A percentile compares a stretch with the other conserved stretches of the same genome.
phyloP scores from a whole-genome alignment of 1,140 invertebrate species.

The Phthorimaea operculella region DNA sequence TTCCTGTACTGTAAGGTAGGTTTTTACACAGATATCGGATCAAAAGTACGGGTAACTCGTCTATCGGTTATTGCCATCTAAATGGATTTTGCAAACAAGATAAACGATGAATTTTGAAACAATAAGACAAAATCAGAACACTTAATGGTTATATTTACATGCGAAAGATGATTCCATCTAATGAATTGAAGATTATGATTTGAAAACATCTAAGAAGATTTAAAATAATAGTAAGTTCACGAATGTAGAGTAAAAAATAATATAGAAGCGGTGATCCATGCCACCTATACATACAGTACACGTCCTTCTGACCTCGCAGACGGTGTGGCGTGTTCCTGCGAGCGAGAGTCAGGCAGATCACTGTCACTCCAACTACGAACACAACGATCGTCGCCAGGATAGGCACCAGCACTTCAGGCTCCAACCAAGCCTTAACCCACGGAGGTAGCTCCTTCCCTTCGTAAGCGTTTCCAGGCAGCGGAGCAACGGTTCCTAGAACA shows the following conservation, averaged over 20 bases:
- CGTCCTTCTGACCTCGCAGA: conserved; percentile 80
- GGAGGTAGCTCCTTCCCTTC: conserved; percentile 72
- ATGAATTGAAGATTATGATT: too few species aligned
- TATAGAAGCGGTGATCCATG: conserved; percentile 59
- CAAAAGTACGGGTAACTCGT: too few species aligned
- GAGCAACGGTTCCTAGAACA: conserved; percentile 80
- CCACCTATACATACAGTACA: conserved; percentile 73
- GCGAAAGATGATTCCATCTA: background rate
- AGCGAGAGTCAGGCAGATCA: conserved; percentile 87
- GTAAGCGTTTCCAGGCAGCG: conserved; percentile 74
- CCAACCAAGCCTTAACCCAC: conserved; percentile 87
- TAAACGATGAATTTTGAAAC: conserved; percentile 12
- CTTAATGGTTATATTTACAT: background rate
- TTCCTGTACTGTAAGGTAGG: too few species aligned
- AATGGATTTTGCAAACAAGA: conserved; percentile 9
- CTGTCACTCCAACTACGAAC: conserved; percentile 87
- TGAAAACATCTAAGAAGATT: too few species aligned
- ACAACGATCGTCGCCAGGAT: conserved; percentile 86
- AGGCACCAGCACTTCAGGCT: conserved; percentile 87
- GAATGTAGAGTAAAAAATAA: conserved; percentile 35
- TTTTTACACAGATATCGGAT: too few species aligned
- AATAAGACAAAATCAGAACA: conserved; percentile 5
- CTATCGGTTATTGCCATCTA: background rate
- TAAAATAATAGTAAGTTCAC: background rate
- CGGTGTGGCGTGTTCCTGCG: conserved; percentile 81